Evolutionary conservation across 2,113 vertebrate genomes (phyloP), one percentile per base, ranked within the genome.

Genomic region (Burhinus bistriatus): DNA sequence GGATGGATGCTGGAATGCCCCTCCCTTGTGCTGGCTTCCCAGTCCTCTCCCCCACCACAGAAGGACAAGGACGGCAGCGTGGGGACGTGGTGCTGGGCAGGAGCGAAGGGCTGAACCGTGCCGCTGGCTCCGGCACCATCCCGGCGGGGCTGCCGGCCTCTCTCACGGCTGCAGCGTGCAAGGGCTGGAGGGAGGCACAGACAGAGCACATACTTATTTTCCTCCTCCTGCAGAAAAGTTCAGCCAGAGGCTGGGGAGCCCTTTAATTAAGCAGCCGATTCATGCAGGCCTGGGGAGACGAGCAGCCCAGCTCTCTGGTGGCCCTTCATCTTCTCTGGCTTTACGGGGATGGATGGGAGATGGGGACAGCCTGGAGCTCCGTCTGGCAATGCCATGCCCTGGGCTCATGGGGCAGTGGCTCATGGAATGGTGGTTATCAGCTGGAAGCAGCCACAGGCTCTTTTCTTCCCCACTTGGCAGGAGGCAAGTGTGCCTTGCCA

Each of bases 241-340:
- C 96, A 96, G 90, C 92, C 95, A 96, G 85, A 96, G 95, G 93
- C 62, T 95, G 93, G 11, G 58, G 73, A 96, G 90, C 34, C 62
- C 70, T 83, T 59, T 14, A 19, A 61, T 91, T 61, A 66, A 40
- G 70, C 2, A 44, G 68, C 64, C 47, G 18, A 19, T 70, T 59
- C 29, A 6, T 2, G 6, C 26, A 3, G 82, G 40, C 54, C 78
- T 0, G n/a, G 49, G 87, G 71, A 82, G 77, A 64, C 17, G 79
- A 62, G 65, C 69, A 44, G 59, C 38, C 84, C 4, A 1, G 59
- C n/a, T 44, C 71, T 65, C 49, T 2, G 0, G 11, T 2, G 21
- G 5, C 23, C 9, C 38, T 58, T 65, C 30, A 2, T 4, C 69
- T 40, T 38, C 85, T 52, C 59, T 32, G 79, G 26, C 47, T 58